phyloP scores from a whole-genome alignment of 2,113 vertebrate species.

The Notothenia coriiceps region DNA sequence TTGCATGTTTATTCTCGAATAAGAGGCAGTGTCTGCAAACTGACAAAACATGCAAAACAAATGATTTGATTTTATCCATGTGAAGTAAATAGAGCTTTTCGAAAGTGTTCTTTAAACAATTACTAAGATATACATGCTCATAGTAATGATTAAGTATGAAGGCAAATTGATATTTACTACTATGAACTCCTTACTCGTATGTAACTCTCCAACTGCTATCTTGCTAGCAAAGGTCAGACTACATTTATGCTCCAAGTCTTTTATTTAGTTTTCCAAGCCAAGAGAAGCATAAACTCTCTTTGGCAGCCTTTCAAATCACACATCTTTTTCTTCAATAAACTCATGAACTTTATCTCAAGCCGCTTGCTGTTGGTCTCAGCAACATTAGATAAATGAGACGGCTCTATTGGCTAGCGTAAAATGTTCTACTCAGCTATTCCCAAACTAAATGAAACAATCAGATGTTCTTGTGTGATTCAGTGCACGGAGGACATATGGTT shows the following conservation, averaged over 20 bases:
- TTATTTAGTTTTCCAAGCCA: constrained; percentile 9
- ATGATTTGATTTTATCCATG: neutral
- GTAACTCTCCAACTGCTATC: neutral
- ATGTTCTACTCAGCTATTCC: constrained; percentile 8
- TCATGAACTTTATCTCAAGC: neutral
- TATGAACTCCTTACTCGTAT: neutral
- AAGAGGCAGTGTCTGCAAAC: neutral
- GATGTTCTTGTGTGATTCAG: neutral
- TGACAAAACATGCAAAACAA: neutral
- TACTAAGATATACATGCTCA: neutral
- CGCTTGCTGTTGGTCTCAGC: constrained; percentile 12
- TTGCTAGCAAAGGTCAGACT: constrained; percentile 5
- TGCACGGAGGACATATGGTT: constrained; percentile 36
- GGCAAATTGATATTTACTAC: neutral
- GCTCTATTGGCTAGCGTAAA: neutral
- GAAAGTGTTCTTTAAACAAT: neutral
- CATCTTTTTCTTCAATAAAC: neutral
- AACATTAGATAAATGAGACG: neutral
- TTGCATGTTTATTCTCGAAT: neutral
- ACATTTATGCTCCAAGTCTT: neutral
- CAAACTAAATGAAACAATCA: constrained; percentile 10
- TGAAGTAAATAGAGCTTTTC: neutral
- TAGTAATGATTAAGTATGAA: neutral
- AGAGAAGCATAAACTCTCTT: constrained; percentile 33
- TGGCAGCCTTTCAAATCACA: constrained; percentile 22